Percentiles rank a stretch among this genome's conserved stretches.
Evolutionary conservation across 2,888 invertebrate species (phyloP).

Genomic region (Cordylochernes scorpioides): DNA sequence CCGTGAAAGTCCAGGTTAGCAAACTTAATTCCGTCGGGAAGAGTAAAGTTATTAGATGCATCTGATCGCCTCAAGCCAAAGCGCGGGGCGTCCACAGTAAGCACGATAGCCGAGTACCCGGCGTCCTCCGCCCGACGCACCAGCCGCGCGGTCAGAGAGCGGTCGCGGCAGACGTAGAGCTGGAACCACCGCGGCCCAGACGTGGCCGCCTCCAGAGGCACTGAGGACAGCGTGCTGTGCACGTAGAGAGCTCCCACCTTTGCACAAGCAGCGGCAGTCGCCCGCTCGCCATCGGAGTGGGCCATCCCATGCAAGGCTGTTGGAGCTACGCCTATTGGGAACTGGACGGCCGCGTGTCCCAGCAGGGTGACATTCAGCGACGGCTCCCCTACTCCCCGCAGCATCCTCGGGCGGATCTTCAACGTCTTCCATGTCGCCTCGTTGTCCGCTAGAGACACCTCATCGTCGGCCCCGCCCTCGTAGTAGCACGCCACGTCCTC

Average conservation of each 20-base stretch:
- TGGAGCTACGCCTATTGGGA: constrained; percentile 48
- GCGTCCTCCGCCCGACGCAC: constrained; percentile 48
- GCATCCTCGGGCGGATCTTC: constrained; percentile 19
- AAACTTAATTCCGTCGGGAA: constrained; percentile 32
- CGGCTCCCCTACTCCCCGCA: constrained; percentile 20
- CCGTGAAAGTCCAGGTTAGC: constrained; percentile 1
- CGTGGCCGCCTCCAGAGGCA: constrained; percentile 58
- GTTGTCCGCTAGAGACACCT: too few relatives aligned
- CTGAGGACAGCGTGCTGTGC: constrained; percentile 57
- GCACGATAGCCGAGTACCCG: constrained; percentile 57
- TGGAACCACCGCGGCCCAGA: constrained; percentile 70
- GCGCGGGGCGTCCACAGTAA: constrained; percentile 66
- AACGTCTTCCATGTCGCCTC: too few relatives aligned
- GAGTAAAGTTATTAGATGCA: constrained; percentile 47
- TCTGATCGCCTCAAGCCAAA: constrained; percentile 60
- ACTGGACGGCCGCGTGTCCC: constrained; percentile 32
- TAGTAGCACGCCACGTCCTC: too few relatives aligned
- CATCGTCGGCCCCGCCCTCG: too few relatives aligned
- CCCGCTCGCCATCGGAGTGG: constrained; percentile 60
- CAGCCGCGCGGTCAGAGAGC: constrained; percentile 32
- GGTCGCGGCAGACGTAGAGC: constrained; percentile 60
- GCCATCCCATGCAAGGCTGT: constrained; percentile 67
- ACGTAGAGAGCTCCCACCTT: constrained; percentile 44
- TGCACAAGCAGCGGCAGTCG: constrained; percentile 50
- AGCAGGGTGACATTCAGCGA: constrained; percentile 28